Base-by-base conservation (phyloP, 2,888 invertebrate genomes). In the Dicycla oo region DNA sequence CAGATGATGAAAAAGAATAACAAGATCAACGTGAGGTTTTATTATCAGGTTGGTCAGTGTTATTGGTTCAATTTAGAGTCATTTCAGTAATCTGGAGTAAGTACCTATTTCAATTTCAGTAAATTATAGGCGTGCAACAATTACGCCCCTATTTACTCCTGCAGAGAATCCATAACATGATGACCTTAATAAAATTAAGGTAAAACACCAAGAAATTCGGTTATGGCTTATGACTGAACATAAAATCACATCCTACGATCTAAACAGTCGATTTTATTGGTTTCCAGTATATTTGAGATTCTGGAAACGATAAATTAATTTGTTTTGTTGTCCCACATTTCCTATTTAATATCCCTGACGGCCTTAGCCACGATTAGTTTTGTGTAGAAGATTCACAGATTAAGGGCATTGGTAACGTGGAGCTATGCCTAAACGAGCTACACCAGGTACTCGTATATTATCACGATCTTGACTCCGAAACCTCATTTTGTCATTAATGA, bases 221-320 rank as follows among this genome's bases (percentile, higher is more conserved):
- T 75, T 65, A 83, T 61, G 11, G 62, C 53, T 78, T 73, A 78
- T 54, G n/a, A 26, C 51, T 49, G 64, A 15, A 68, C 78, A 78
- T 84, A 86, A 83, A 83, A 86, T 74, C 62, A 67, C 72, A 67
- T 74, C 58, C 56, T 64, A 57, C 56, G 49, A 57, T 72, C 43
- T 58, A 51, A 61, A 70, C 69, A 62, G 72, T 51, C 57, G 13
- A 73, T 76, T 84, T 86, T 78, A 86, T 76, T 65, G 53, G 60
- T 66, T 47, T 53, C 64, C 15, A 78, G 65, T 26, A 69, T 69
- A 69, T 81, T 68, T 30, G 38, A 62, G 56, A 73, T 69, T 56
- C 70, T 26, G 34, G 40, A 60, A 65, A 72, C 67, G 69, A 74
- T 80, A 69, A 78, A 84, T 86, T 79, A 79, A 84, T 84, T 77